Conservation (phyloP, 2,888 invertebrate species). For the Lymantria monacha region DNA sequence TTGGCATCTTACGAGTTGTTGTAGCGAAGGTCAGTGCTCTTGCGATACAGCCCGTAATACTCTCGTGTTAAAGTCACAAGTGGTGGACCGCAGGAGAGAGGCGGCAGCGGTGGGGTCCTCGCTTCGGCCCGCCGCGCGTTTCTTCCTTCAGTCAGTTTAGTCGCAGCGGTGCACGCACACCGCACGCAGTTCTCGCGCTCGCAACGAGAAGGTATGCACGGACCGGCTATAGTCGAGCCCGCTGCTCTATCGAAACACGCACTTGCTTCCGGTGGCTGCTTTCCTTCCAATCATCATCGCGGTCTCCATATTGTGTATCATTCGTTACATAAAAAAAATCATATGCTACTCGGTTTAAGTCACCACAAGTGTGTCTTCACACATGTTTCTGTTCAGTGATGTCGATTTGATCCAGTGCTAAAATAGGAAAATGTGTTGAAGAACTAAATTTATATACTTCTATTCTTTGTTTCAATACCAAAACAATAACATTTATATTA, state of each 20-base stretch:
- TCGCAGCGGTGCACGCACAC: slow-evolving; percentile 82
- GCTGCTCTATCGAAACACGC: slow-evolving; percentile 48
- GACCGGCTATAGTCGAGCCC: slow-evolving; percentile 25
- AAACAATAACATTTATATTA: slow-evolving; percentile 47
- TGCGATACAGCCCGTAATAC: slow-evolving; percentile 74
- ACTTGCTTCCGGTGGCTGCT: slow-evolving; percentile 74
- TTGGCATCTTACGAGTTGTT: slow-evolving; percentile 44
- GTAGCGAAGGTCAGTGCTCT: slow-evolving; percentile 73
- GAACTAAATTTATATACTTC: slow-evolving; percentile 34
- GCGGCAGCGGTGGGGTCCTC: slow-evolving; percentile 74
- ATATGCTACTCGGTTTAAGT: slow-evolving; percentile 33
- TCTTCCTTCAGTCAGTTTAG: slow-evolving; percentile 70
- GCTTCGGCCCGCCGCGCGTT: slow-evolving; percentile 54
- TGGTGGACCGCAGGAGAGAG: slow-evolving; percentile 70
- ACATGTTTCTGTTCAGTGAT: slow-evolving; percentile 27
- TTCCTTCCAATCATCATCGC: slow-evolving; percentile 45
- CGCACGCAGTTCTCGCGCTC: slow-evolving; percentile 82
- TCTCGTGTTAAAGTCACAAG: slow-evolving; percentile 70
- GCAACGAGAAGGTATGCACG: slow-evolving; percentile 76
- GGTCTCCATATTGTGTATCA: slow-evolving; percentile 34
- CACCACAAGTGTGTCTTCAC: slow-evolving; percentile 38
- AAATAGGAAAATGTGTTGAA: slow-evolving; percentile 56
- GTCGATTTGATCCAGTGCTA: slow-evolving; percentile 29
- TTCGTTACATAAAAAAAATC: slow-evolving; percentile 11
- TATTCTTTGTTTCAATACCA: slow-evolving; percentile 35